Percentiles rank a stretch among this genome's conserved stretches.
phyloP scores from a whole-genome alignment of 2,797 vertebrate genomes.

The Garrulus glandarius region DNA sequence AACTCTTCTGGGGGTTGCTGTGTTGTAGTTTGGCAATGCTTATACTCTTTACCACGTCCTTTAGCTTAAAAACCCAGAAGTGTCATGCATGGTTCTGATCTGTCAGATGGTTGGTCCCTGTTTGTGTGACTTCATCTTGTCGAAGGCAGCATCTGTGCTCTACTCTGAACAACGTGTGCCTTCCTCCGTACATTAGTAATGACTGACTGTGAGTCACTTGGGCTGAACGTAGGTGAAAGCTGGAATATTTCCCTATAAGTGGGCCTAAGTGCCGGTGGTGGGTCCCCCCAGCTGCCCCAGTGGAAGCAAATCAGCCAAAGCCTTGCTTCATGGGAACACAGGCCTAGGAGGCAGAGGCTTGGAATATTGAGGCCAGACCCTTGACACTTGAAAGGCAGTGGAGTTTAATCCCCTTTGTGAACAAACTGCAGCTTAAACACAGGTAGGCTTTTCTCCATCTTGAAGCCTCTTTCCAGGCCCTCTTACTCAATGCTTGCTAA shows the following conservation, averaged over 20 bases:
- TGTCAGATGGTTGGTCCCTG: neutral
- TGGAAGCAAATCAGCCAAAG: neutral
- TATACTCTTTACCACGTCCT: neutral
- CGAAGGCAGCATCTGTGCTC: neutral
- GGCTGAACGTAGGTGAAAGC: neutral
- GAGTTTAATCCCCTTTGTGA: neutral
- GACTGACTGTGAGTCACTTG: slow-evolving; percentile 14
- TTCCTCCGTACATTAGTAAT: neutral
- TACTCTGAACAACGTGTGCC: neutral
- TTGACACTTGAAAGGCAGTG: neutral
- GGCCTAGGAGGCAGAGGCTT: neutral
- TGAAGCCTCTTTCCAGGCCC: neutral
- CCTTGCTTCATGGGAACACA: neutral
- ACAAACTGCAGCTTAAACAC: neutral
- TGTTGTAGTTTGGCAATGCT: neutral
- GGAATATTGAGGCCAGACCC: neutral
- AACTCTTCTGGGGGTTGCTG: neutral
- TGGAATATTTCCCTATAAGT: neutral
- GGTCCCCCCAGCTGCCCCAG: neutral
- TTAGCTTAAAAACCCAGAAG: neutral
- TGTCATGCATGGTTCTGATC: rapidly evolving
- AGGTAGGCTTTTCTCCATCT: neutral
- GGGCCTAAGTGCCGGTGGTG: neutral
- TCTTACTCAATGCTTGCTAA: neutral
- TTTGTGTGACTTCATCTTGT: neutral